These are phyloP conservation scores for Syndactyla subalaris DNA, from an alignment of 2,797 vertebrate genomes.

Conservation along the genomic window DNA sequence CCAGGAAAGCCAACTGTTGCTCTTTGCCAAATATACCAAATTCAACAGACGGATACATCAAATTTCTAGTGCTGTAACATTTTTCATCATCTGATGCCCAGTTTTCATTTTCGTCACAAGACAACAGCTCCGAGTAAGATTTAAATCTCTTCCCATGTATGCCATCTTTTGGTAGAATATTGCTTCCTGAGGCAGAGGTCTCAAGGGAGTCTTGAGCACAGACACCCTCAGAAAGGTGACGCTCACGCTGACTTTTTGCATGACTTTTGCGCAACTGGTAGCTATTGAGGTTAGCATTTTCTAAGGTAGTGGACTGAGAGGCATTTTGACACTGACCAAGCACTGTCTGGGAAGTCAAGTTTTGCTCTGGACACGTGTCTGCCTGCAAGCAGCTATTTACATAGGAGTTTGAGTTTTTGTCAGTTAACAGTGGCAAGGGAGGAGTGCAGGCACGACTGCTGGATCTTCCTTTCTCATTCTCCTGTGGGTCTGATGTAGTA, in stretches of 20 bases:
- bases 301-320: constrained; percentile 59
- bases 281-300: constrained; percentile 42
- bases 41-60: constrained; percentile 74
- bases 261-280: constrained; percentile 7
- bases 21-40: constrained; percentile 83
- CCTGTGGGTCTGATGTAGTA: not conserved
- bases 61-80: constrained; percentile 45
- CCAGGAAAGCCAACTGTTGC: constrained; percentile 78
- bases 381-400: not conserved
- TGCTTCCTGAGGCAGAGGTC: constrained; percentile 28
- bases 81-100: constrained; percentile 20
- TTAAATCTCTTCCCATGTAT: constrained; percentile 64
- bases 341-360: not conserved
- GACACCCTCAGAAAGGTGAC: constrained; percentile 75
- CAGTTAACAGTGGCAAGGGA: not conserved
- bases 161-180: not conserved
- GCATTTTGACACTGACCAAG: constrained; percentile 14
- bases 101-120: constrained; percentile 75
- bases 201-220: constrained; percentile 45
- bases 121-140: constrained; percentile 76
- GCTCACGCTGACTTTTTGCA: constrained; percentile 57
- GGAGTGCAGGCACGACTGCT: not conserved
- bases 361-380: constrained; percentile 8
- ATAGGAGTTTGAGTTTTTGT: constrained; percentile 43
- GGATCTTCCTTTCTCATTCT: not conserved